Evolutionary conservation across 2,888 invertebrate species (phyloP).

Genomic region (Eristalinus sepulchralis): DNA sequence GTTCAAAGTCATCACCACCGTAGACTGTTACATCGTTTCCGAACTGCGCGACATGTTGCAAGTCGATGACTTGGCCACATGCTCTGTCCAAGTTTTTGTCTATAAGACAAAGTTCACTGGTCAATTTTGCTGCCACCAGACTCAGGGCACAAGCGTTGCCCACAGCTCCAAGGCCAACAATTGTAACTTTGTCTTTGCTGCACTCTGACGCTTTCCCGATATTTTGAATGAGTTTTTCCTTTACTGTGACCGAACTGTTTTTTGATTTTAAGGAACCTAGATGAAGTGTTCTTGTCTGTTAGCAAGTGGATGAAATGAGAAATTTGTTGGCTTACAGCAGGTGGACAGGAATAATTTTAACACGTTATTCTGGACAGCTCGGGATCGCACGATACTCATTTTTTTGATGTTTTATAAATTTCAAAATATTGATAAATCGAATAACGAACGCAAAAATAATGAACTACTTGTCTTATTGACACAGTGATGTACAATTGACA

Average conservation of each 20-base stretch:
- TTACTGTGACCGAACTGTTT: not conserved
- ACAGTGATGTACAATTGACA: too few species aligned
- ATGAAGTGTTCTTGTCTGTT: not conserved
- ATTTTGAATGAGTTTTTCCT: not conserved
- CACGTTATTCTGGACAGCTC: not conserved
- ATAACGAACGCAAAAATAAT: too few species aligned
- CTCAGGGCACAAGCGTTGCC: constrained; percentile 93
- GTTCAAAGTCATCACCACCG: constrained; percentile 84
- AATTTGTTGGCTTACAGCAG: not conserved
- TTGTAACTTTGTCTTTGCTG: constrained; percentile 84
- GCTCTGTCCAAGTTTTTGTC: constrained; percentile 90
- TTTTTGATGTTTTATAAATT: too few species aligned
- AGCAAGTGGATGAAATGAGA: not conserved
- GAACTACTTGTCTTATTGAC: too few species aligned
- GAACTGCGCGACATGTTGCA: constrained; percentile 91
- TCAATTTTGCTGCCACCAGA: constrained; percentile 88
- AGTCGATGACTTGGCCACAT: constrained; percentile 91
- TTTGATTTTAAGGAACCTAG: not conserved
- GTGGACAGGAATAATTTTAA: not conserved
- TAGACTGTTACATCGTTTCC: constrained; percentile 88
- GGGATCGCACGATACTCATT: too few species aligned
- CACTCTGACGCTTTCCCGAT: not conserved
- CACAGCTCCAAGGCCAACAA: constrained; percentile 91
- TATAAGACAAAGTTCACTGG: constrained; percentile 88
- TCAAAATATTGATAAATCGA: too few species aligned